These are phyloP conservation scores for Heteromyza rotundicornis DNA, from an alignment of 2,888 invertebrate species.

Conservation along the genomic window DNA sequence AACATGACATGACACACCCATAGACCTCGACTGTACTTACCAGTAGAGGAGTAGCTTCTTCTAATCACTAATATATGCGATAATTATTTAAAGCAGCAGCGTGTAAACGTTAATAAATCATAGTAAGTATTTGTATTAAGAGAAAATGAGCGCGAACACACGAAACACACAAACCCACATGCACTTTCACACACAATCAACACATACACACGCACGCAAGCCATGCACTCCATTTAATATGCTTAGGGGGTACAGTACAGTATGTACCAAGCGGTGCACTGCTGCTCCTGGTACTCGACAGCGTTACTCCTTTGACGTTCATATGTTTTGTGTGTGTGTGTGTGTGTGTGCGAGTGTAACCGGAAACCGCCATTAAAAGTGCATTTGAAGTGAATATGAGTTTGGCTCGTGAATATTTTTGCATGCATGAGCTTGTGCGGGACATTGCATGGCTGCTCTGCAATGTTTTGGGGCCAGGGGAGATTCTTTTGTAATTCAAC, in stretches of 20 bases:
- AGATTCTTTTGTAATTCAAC: constrained; percentile 21
- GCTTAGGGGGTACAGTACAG: constrained; percentile 44
- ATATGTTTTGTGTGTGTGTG: constrained; percentile 37
- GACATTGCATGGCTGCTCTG: not conserved
- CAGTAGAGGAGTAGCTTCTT: too few species aligned
- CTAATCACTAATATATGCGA: not conserved
- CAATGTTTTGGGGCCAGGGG: not conserved
- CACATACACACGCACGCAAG: too few species aligned
- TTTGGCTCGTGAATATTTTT: not conserved
- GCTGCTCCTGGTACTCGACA: constrained; percentile 47
- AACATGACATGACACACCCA: too few species aligned
- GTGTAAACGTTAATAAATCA: constrained; percentile 10
- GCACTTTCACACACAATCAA: not conserved
- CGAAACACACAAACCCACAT: constrained; percentile 7
- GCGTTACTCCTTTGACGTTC: constrained; percentile 39
- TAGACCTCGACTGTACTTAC: too few species aligned
- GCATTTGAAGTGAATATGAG: constrained; percentile 45
- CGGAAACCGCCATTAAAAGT: constrained; percentile 60
- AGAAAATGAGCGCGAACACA: constrained; percentile 8
- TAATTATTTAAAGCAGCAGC: constrained; percentile 13
- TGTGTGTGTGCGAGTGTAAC: constrained; percentile 39
- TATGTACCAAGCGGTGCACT: constrained; percentile 54
- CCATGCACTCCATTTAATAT: not conserved
- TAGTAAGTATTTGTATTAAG: constrained; percentile 8
- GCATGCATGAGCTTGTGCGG: constrained; percentile 1